phyloP scores from a whole-genome alignment of 2,888 invertebrate species.

The Leptinotarsa haldemani region DNA sequence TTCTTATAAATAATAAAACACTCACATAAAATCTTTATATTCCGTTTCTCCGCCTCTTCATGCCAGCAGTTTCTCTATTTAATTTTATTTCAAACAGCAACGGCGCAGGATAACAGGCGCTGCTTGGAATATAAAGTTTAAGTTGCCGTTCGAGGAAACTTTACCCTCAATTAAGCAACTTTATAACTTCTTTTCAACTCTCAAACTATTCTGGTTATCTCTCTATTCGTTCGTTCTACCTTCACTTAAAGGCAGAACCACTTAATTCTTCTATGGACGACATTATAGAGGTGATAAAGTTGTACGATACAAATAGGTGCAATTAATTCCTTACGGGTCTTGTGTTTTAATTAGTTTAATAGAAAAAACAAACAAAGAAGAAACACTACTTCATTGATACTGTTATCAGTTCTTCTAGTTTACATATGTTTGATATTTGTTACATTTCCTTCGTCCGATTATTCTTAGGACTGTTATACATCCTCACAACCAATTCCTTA shows the following conservation, averaged over 20 bases:
- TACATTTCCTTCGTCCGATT: too few relatives aligned
- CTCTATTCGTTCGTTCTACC: conserved; percentile 15
- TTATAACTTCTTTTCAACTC: conserved; percentile 31
- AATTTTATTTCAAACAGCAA: conserved; percentile 22
- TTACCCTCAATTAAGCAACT: conserved; percentile 36
- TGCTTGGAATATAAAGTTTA: conserved; percentile 30
- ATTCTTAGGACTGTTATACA: too few relatives aligned
- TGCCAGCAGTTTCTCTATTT: conserved; percentile 3
- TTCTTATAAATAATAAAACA: conserved; percentile 8
- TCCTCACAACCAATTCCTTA: too few relatives aligned
- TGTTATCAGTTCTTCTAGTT: too few relatives aligned
- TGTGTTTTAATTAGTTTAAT: not conserved
- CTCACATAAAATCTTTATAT: conserved; percentile 10
- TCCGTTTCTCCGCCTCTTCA: conserved; percentile 3
- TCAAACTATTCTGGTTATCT: conserved; percentile 26
- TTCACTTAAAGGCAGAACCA: conserved; percentile 9
- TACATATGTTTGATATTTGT: too few relatives aligned
- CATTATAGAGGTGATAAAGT: conserved; percentile 12
- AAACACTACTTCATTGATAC: too few relatives aligned
- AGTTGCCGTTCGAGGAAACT: conserved; percentile 33
- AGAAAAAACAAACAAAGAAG: not conserved
- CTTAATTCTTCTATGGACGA: conserved; percentile 15
- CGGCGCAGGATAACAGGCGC: conserved; percentile 28
- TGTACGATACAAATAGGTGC: conserved; percentile 1
- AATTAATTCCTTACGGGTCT: conserved; percentile 1